Conservation (phyloP, 1,140 invertebrate genomes). For the Drosophila ironensis region DNA sequence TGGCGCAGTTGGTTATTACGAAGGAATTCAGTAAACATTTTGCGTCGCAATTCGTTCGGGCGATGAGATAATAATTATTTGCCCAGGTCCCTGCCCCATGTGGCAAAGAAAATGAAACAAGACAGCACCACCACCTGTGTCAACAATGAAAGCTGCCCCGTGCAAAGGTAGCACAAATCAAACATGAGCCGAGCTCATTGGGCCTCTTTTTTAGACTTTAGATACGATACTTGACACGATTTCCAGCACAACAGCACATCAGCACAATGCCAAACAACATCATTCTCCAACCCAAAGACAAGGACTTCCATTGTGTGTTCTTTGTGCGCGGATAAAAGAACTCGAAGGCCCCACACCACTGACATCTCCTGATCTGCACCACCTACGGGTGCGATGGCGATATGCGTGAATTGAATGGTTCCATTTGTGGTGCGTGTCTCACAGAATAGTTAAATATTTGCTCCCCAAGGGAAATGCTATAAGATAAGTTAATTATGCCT, state of each 20-base stretch:
- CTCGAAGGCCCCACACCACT: background rate
- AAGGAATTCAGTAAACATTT: constrained; percentile 39
- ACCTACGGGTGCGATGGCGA: background rate
- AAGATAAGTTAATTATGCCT: background rate
- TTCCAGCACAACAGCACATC: constrained; percentile 36
- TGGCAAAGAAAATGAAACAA: constrained; percentile 5
- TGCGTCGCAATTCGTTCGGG: constrained; percentile 39
- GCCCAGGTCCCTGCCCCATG: constrained; percentile 11
- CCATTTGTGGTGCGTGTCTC: constrained; percentile 37
- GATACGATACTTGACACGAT: constrained; percentile 73
- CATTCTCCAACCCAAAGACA: constrained; percentile 29
- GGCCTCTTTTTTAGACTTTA: constrained; percentile 19
- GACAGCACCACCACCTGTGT: constrained; percentile 56
- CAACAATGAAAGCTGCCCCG: constrained; percentile 58
- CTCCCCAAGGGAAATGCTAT: background rate
- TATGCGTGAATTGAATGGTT: constrained; percentile 48
- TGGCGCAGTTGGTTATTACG: constrained; percentile 21
- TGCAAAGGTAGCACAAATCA: constrained; percentile 54
- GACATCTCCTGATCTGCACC: constrained; percentile 3
- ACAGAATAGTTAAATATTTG: constrained; percentile 61
- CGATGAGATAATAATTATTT: constrained; percentile 61
- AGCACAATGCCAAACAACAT: background rate
- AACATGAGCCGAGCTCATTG: constrained; percentile 32
- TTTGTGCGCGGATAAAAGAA: constrained; percentile 31
- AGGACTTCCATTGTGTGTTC: constrained; percentile 64